Evolutionary conservation across 2,797 vertebrate species (phyloP).

Genomic region (Schizopygopsis malacanthus): DNA sequence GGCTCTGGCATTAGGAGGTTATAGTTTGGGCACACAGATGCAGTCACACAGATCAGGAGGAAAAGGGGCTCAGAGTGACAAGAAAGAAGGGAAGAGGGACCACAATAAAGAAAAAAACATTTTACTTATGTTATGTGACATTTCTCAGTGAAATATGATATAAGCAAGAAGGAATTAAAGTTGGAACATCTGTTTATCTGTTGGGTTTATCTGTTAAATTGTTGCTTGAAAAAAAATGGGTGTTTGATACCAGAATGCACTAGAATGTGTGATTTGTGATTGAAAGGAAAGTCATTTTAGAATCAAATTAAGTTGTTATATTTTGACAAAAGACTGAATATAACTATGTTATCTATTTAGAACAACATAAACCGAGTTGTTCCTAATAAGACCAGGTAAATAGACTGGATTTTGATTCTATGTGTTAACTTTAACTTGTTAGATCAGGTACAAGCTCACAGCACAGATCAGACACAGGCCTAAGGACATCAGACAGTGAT

Average conservation of each 20-base stretch:
- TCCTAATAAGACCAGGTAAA: not conserved
- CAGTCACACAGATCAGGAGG: constrained; percentile 61
- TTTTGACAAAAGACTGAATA: not conserved
- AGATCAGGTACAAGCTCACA: not conserved
- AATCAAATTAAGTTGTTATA: not conserved
- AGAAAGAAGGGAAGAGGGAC: not conserved
- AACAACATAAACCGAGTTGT: not conserved
- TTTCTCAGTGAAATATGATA: not conserved
- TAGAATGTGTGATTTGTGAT: not conserved
- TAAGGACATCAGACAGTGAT: constrained; percentile 10
- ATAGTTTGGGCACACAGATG: constrained; percentile 61
- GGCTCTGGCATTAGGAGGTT: constrained; percentile 69
- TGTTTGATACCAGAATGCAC: not conserved
- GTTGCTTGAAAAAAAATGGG: not conserved
- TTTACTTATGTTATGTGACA: not conserved
- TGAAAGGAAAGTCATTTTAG: not conserved
- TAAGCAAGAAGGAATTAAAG: not conserved
- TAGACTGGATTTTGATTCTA: not conserved
- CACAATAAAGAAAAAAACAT: not conserved
- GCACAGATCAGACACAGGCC: constrained; percentile 14
- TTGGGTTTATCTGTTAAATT: not conserved
- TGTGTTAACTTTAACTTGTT: not conserved
- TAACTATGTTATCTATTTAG: not conserved
- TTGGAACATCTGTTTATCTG: not conserved
- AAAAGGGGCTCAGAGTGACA: constrained; percentile 14